Base-by-base conservation (phyloP, 2,797 vertebrate species). In the Gallinago stenura region DNA sequence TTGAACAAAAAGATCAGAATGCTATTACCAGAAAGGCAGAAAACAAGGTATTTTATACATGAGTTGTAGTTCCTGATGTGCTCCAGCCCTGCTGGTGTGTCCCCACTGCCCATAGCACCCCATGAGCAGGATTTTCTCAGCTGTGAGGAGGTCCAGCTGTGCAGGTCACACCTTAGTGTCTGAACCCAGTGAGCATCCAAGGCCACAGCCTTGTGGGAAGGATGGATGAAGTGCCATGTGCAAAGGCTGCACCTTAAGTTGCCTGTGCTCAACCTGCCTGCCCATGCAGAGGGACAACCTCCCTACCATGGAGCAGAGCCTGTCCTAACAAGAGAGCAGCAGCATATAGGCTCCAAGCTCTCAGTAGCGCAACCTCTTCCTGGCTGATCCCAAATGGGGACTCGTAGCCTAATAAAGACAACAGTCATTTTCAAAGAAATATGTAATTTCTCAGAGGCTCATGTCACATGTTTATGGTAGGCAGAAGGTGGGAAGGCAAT, bases 121-220 rank as follows among this genome's bases (percentile, higher is more conserved):
- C 16, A 30, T 7, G 19, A 64, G 9, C 7, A 69, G 33, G 26
- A 76, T 57, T 62, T 62, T 22, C 35, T 76, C 12, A 39, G 13
- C 22, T 77, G 12, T 71, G 57, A 53, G 43, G 15, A 64, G 22
- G 18, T 6, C 48, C 35, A 62, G 7, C 31, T 77, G 17, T 57
- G 14, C 39, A 48, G 30, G 60, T 79, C 60, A 79, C 30, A 65
- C 9, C 39, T 58, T 2, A 4, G 15, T 15, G 6, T 26, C 71
- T 77, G 37, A 82, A 76, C 12, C 18, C 37, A 17, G 21, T 35
- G 33, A 65, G 14, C 26, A 60, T 12, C 41, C 11, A 54, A 60
- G 17, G 31, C 37, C 15, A 17, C 33, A 39, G 39, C 39, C 73
- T 3, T 0, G 0, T 25, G 18, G n/a, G 43, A 12, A 65, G n/a